These are phyloP conservation scores for Prionailurus viverrinus DNA, from an alignment of 2,113 vertebrate genomes.

Conservation along the genomic window DNA sequence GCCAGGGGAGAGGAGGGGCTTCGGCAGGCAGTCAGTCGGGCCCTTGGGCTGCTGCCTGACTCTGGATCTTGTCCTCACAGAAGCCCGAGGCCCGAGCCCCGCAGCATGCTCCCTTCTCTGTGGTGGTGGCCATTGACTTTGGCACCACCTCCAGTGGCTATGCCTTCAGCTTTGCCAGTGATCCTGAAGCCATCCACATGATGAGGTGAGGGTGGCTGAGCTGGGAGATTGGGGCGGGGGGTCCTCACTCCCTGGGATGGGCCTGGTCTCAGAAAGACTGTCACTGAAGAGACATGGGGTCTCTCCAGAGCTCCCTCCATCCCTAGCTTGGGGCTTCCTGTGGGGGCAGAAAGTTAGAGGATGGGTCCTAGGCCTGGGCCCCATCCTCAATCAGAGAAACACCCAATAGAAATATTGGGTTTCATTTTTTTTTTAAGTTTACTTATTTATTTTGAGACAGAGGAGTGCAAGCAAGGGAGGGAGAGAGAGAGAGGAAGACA, in stretches of 20 bases:
- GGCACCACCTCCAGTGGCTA: conserved; percentile 98
- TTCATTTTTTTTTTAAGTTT: too few species aligned
- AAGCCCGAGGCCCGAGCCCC: conserved; percentile 88
- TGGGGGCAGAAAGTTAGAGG: not conserved
- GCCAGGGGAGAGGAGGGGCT: not conserved
- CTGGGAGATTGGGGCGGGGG: conserved; percentile 87
- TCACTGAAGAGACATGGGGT: not conserved
- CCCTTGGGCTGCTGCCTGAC: not conserved
- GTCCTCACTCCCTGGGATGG: not conserved
- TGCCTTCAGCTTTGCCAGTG: conserved; percentile 95
- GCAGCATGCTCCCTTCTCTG: conserved; percentile 88
- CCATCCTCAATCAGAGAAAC: not conserved
- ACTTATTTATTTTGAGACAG: too few species aligned
- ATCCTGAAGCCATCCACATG: conserved; percentile 97
- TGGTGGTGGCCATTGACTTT: conserved; percentile 97
- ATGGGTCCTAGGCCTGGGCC: not conserved
- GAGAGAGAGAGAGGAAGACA: too few species aligned
- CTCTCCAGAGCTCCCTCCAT: not conserved
- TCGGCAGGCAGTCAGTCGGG: not conserved
- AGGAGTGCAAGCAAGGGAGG: too few species aligned
- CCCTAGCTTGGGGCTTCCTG: not conserved
- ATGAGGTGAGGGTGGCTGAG: conserved; percentile 91
- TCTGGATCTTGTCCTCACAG: conserved; percentile 80
- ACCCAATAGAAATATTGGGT: not conserved
- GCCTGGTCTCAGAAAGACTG: not conserved